These are phyloP conservation scores for Jacana jacana DNA, from an alignment of 2,113 vertebrate species.

Conservation along the genomic window DNA sequence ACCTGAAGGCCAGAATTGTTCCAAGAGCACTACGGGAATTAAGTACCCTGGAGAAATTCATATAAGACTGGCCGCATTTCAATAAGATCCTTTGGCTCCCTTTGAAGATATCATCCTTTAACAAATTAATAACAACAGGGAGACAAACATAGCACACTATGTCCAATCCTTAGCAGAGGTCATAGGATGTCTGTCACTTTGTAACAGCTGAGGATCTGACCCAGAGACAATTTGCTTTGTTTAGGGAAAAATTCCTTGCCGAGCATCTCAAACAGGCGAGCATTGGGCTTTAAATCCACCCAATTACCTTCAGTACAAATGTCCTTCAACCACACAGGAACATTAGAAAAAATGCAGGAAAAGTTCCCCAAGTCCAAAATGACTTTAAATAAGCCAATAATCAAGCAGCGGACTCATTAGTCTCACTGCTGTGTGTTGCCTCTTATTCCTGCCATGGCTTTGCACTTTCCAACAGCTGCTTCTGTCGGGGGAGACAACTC, in stretches of 20 bases:
- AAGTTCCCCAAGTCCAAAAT: neutral
- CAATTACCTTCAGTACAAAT: neutral
- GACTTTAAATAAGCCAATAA: neutral
- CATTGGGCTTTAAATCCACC: neutral
- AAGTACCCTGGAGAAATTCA: neutral
- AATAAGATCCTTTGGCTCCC: neutral
- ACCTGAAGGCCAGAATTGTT: neutral
- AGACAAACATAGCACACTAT: neutral
- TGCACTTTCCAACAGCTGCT: neutral
- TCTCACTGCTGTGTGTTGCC: neutral
- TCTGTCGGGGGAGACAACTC: neutral
- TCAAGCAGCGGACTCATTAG: neutral
- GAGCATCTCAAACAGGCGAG: neutral
- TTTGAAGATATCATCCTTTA: neutral
- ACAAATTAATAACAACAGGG: neutral
- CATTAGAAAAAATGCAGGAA: neutral
- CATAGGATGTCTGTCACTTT: neutral
- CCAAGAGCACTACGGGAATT: neutral
- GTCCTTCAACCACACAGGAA: neutral
- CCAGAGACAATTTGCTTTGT: neutral
- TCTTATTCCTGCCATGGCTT: neutral
- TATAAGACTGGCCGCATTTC: neutral
- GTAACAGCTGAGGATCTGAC: neutral
- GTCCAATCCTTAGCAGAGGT: neutral
- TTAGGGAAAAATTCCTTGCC: neutral